A percentile compares a stretch with the other conserved stretches of the same genome.
Conservation (phyloP, 2,888 invertebrate species). For the Enchytraeus crypticus region DNA sequence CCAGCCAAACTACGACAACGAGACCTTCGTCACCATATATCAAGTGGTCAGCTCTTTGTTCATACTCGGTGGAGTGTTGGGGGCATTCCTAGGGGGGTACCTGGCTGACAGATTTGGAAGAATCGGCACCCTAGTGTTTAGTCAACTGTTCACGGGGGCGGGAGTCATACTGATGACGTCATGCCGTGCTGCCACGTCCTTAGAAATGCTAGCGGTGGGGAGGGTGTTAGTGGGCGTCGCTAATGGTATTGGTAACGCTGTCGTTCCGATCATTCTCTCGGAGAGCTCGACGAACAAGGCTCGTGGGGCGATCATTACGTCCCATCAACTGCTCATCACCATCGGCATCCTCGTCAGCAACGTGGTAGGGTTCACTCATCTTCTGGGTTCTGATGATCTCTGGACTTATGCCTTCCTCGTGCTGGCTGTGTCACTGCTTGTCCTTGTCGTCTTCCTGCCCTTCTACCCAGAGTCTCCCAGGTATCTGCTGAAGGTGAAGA, state of each 20-base stretch:
- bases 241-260: conserved; percentile 63
- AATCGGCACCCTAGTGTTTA: conserved; percentile 67
- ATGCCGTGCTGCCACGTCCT: conserved; percentile 58
- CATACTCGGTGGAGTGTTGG: conserved; percentile 91
- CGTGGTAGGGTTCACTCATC: conserved; percentile 85
- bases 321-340: conserved; percentile 93
- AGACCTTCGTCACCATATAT: conserved; percentile 53
- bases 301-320: conserved; percentile 68
- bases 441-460: conserved; percentile 80
- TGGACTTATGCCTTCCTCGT: conserved; percentile 62
- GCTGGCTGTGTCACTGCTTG: conserved; percentile 80
- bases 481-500: conserved; percentile 85
- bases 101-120: conserved; percentile 91
- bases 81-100: conserved; percentile 90
- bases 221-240: conserved; percentile 70
- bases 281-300: conserved; percentile 78
- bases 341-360: conserved; percentile 79
- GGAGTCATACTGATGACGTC: conserved; percentile 62
- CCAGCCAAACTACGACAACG: not conserved
- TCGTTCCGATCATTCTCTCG: conserved; percentile 78
- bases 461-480: conserved; percentile 85
- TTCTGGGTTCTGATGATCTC: conserved; percentile 57
- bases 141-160: conserved; percentile 65
- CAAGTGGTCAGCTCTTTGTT: conserved; percentile 72
- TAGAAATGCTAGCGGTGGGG: conserved; percentile 65